These are phyloP conservation scores for Sorex maritimensis DNA, from an alignment of 2,797 vertebrate species.

Conservation along the genomic window DNA sequence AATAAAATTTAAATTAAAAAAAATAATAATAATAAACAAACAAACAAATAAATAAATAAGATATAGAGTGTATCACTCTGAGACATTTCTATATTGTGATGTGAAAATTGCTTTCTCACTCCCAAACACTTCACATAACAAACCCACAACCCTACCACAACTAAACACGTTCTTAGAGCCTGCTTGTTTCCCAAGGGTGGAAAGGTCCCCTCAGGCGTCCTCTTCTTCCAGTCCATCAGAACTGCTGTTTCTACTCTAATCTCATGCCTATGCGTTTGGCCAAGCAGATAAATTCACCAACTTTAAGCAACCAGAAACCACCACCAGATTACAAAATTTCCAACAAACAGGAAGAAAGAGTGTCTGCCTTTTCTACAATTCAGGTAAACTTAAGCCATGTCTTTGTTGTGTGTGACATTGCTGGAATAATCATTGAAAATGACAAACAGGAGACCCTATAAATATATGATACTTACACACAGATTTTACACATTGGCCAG, in stretches of 20 bases:
- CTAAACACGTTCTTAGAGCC: background rate
- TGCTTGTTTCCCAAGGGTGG: background rate
- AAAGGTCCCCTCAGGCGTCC: too few relatives aligned
- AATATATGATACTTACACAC: slow-evolving; percentile 99
- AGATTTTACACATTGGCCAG: slow-evolving; percentile 99
- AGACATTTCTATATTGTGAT: background rate
- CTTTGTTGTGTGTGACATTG: slow-evolving; percentile 97
- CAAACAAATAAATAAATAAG: background rate
- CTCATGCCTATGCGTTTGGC: too few relatives aligned
- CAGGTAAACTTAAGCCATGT: slow-evolving; percentile 96
- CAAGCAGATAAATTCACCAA: background rate
- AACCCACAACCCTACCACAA: background rate
- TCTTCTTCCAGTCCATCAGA: background rate
- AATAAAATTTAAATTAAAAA: too few relatives aligned
- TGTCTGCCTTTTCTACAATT: background rate
- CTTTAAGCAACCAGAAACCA: background rate
- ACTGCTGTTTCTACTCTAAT: background rate
- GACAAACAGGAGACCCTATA: slow-evolving; percentile 98
- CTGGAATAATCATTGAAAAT: slow-evolving; percentile 95
- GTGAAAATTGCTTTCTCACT: background rate
- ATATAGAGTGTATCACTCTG: background rate
- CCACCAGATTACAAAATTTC: background rate
- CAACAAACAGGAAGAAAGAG: background rate
- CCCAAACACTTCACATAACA: background rate
- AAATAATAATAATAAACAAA: too few relatives aligned